Evolutionary conservation across 2,888 invertebrate species (phyloP).

Genomic region (Patella depressa): DNA sequence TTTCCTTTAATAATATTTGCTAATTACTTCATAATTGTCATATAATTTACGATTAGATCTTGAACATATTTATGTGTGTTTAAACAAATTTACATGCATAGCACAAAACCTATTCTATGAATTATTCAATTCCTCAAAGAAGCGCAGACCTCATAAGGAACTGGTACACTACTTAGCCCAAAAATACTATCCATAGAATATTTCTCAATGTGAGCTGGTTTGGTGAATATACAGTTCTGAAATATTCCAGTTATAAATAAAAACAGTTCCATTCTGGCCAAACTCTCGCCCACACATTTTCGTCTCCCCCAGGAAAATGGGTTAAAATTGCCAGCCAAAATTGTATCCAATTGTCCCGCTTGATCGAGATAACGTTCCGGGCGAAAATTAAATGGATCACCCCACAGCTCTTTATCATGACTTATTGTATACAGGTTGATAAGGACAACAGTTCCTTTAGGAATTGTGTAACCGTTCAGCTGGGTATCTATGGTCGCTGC

Average conservation of each 20-base stretch:
- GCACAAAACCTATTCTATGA: no score
- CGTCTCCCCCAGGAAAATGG: neutral
- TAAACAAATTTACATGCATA: no score
- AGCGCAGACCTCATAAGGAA: neutral
- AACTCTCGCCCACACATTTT: neutral
- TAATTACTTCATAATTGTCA: no score
- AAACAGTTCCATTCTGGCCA: neutral
- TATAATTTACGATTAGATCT: no score
- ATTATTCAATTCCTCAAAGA: neutral
- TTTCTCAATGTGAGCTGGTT: neutral
- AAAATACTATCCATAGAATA: neutral
- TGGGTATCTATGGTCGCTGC: slow-evolving; percentile 1
- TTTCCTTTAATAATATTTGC: no score
- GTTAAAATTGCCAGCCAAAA: neutral
- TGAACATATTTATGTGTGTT: no score
- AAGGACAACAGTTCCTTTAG: neutral
- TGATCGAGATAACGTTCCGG: neutral
- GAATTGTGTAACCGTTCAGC: neutral
- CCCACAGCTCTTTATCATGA: neutral
- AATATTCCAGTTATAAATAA: neutral
- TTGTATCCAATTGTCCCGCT: neutral
- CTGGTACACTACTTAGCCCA: neutral
- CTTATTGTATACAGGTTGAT: neutral
- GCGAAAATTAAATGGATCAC: neutral
- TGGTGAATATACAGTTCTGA: neutral